These are phyloP conservation scores for Polyploca ridens DNA, from an alignment of 2,888 invertebrate genomes.

Conservation along the genomic window DNA sequence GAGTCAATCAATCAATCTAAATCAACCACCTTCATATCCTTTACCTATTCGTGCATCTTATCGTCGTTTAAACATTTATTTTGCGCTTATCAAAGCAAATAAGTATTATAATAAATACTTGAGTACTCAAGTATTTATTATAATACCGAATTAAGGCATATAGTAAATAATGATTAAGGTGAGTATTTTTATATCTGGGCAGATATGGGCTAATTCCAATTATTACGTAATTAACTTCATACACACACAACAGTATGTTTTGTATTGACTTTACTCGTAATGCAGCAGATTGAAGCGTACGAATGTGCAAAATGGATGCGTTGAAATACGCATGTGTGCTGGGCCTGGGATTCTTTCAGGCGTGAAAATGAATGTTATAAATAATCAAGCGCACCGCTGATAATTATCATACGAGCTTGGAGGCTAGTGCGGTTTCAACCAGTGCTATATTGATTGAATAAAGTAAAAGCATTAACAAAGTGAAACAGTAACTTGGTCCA, in stretches of 20 bases:
- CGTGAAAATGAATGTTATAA: slow-evolving; percentile 85
- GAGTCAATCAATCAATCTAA: no score
- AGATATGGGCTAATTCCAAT: no score
- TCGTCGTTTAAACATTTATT: no score
- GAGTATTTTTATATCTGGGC: no score
- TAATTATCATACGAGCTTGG: slow-evolving; percentile 80
- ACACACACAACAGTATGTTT: not conserved
- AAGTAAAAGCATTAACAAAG: slow-evolving; percentile 36
- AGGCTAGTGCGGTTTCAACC: slow-evolving; percentile 70
- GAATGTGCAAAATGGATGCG: slow-evolving; percentile 39
- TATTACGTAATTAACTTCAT: no score
- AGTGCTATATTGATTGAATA: slow-evolving; percentile 37
- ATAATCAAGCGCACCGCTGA: slow-evolving; percentile 69
- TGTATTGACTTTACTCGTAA: not conserved
- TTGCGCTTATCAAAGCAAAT: no score
- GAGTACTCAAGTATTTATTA: no score
- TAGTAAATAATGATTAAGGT: no score
- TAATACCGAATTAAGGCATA: no score
- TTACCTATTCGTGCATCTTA: no score
- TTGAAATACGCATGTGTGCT: slow-evolving; percentile 39
- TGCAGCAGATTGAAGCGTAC: slow-evolving; percentile 7
- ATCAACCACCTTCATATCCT: no score
- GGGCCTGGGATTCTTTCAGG: slow-evolving; percentile 65
- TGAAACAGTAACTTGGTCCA: slow-evolving; percentile 36
- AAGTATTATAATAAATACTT: no score